These are phyloP conservation scores for Leptopilina clavipes DNA, from an alignment of 1,140 invertebrate genomes.

Conservation along the genomic window DNA sequence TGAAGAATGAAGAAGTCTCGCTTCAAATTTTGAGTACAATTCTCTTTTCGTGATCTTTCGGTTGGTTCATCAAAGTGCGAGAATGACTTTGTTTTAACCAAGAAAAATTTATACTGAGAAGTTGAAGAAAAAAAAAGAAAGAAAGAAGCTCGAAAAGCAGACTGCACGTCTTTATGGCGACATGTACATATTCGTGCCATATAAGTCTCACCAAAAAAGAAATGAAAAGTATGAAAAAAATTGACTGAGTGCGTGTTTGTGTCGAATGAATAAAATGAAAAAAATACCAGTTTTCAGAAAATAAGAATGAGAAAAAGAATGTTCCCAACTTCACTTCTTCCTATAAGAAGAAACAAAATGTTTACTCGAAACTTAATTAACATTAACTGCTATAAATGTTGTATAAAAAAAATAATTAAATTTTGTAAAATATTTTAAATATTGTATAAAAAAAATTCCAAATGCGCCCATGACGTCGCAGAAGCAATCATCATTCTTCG, in stretches of 20 bases:
- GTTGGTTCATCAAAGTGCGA: constrained; percentile 36
- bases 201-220: constrained; percentile 39
- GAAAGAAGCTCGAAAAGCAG: constrained; percentile 25
- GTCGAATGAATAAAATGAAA: constrained; percentile 24
- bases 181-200: constrained; percentile 36
- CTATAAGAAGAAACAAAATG: neutral
- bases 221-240: constrained; percentile 10
- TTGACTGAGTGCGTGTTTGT: constrained; percentile 31
- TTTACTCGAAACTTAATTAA: neutral
- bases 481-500: neutral
- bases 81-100: constrained; percentile 33
- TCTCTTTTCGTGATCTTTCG: constrained; percentile 29
- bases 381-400: neutral
- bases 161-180: constrained; percentile 36
- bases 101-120: too few species aligned
- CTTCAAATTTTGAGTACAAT: constrained; percentile 33
- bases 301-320: constrained; percentile 15
- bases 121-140: neutral
- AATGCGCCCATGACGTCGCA: constrained; percentile 33
- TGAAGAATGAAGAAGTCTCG: constrained; percentile 23
- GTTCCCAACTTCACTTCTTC: neutral
- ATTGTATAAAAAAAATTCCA: neutral
- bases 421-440: neutral
- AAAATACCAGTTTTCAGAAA: constrained; percentile 27
- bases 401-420: neutral